These are phyloP conservation scores for Mugil cephalus DNA, from an alignment of 2,113 vertebrate genomes.

Conservation along the genomic window DNA sequence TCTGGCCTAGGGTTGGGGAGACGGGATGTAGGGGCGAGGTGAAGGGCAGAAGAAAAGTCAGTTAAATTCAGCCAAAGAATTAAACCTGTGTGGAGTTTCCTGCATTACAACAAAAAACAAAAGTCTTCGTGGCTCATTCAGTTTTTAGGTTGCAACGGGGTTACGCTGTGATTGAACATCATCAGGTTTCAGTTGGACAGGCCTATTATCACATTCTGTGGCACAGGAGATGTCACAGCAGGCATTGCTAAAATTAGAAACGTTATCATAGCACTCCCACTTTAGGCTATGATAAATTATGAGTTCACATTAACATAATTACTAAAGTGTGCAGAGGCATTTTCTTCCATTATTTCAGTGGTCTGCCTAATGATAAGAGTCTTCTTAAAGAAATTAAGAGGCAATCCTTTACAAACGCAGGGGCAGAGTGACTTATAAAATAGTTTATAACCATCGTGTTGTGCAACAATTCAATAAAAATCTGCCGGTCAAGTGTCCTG, in stretches of 20 bases:
- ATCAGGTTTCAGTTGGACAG: neutral
- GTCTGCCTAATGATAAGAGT: neutral
- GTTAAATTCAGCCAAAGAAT: neutral
- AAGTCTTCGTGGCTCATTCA: too few species aligned
- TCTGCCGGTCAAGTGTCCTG: constrained; percentile 67
- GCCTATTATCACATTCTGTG: neutral
- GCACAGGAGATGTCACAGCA: neutral
- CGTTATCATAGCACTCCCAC: neutral
- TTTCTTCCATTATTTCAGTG: neutral
- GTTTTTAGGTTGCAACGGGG: too few species aligned
- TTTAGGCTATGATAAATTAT: neutral
- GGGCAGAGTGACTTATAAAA: neutral
- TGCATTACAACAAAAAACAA: too few species aligned
- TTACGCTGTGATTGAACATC: neutral
- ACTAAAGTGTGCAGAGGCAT: neutral
- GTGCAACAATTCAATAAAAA: constrained; percentile 29
- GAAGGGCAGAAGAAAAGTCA: neutral
- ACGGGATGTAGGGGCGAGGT: neutral
- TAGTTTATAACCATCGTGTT: neutral
- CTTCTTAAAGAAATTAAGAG: too few species aligned
- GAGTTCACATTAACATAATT: neutral
- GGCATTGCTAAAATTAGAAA: neutral
- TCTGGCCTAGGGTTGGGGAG: constrained; percentile 88
- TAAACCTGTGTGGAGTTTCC: neutral
- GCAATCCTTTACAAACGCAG: neutral